Conservation (phyloP, 2,888 invertebrate genomes). For the Callyntrura guangdongensis region DNA sequence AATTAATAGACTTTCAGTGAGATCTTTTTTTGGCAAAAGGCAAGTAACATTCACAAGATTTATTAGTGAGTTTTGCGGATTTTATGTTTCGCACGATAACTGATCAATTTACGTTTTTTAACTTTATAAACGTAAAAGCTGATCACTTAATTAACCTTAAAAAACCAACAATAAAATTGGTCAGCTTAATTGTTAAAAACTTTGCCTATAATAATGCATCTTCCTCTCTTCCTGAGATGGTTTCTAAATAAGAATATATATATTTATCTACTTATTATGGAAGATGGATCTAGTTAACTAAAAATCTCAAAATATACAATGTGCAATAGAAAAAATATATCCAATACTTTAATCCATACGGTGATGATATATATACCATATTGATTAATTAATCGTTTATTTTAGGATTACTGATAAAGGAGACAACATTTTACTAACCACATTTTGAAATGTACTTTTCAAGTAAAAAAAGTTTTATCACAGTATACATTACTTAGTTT, state of each 20-base stretch:
- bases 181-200: background rate
- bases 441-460: background rate
- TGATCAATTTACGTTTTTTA: background rate
- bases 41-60: too few species aligned
- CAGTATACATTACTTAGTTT: background rate
- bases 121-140: background rate
- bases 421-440: slow-evolving; percentile 30
- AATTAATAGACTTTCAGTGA: background rate
- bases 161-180: background rate
- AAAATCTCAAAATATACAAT: slow-evolving; percentile 50
- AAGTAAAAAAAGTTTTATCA: background rate
- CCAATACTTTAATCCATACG: background rate
- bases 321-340: slow-evolving; percentile 57
- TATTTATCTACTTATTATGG: slow-evolving; percentile 40
- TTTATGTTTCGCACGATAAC: too few species aligned
- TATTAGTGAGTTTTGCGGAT: too few species aligned
- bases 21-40: too few species aligned
- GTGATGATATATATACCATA: slow-evolving; percentile 4
- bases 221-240: slow-evolving; percentile 56
- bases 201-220: slow-evolving; percentile 47
- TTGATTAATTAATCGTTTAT: slow-evolving; percentile 8
- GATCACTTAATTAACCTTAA: background rate
- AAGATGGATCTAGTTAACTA: background rate
- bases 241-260: slow-evolving; percentile 1
- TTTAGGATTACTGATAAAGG: background rate